Evolutionary conservation across 30 jellyfish, hydroid and myxozoan genomes (phyloP).

Genomic region (Turritopsis dohrnii): DNA sequence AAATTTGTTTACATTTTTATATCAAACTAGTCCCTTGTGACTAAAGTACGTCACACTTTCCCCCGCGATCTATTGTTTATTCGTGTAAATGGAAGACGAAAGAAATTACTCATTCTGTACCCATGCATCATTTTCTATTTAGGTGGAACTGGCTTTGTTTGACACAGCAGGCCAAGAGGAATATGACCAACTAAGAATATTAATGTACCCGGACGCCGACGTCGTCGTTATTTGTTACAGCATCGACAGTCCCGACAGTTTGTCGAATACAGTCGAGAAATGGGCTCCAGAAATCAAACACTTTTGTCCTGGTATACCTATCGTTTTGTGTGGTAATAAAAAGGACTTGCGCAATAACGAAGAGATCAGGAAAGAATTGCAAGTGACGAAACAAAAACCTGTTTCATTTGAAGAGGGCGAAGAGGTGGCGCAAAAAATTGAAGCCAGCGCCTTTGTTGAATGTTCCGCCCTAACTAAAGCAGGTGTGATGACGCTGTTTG

Average conservation of each 20-base stretch:
- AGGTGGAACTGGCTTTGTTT: constrained; percentile 97
- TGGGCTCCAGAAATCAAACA: constrained; percentile 99
- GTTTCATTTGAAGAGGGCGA: constrained; percentile 81
- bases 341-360: constrained; percentile 93
- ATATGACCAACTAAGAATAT: constrained; percentile 94
- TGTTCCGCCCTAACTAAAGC: constrained; percentile 96
- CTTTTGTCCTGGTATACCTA: constrained; percentile 99
- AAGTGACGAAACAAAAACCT: constrained; percentile 86
- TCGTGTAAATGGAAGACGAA: not conserved
- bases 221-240: constrained; percentile 95
- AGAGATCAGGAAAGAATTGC: constrained; percentile 59
- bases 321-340: constrained; percentile 96
- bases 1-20: no score
- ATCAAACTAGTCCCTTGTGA: no score
- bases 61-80: not conserved
- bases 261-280: constrained; percentile 91
- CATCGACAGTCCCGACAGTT: constrained; percentile 87
- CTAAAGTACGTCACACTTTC: no score
- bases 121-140: constrained; percentile 8
- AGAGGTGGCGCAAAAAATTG: constrained; percentile 68
- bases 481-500: constrained; percentile 92
- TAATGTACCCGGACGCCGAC: constrained; percentile 98
- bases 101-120: not conserved
- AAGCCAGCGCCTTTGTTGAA: constrained; percentile 83
- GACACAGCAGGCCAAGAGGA: constrained; percentile 99